Evolutionary conservation across 2,888 invertebrate genomes (phyloP).

Genomic region (Plebejus melissa): DNA sequence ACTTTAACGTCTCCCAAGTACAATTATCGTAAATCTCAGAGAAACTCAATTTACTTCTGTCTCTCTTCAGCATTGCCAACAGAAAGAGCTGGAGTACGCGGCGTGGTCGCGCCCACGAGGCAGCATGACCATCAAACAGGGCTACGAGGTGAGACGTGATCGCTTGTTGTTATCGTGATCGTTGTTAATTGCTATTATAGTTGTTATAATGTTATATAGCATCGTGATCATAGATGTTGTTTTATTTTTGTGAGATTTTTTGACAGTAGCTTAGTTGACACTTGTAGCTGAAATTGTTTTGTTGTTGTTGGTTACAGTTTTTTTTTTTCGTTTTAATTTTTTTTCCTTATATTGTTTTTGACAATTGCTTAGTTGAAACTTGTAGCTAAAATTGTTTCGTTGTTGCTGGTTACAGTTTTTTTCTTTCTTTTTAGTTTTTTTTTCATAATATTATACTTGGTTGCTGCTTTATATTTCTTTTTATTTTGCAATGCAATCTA

Average conservation of each 20-base stretch:
- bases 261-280: too few species aligned
- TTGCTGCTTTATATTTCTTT: too few species aligned
- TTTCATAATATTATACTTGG: too few species aligned
- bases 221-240: slow-evolving; percentile 6
- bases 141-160: slow-evolving; percentile 76
- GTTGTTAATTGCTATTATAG: not conserved
- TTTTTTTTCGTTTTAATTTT: not conserved
- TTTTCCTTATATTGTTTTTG: too few species aligned
- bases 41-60: slow-evolving; percentile 38
- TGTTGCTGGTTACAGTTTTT: not conserved
- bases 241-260: too few species aligned
- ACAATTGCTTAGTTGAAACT: too few species aligned
- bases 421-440: too few species aligned
- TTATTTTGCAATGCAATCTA: too few species aligned
- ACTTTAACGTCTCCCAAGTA: too few species aligned
- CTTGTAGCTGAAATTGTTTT: too few species aligned
- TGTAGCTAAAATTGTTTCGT: not conserved
- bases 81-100: slow-evolving; percentile 79
- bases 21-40: not conserved
- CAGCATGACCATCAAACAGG: slow-evolving; percentile 80
- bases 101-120: slow-evolving; percentile 79
- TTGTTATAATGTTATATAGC: slow-evolving; percentile 12
- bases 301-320: not conserved
- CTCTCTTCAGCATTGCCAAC: slow-evolving; percentile 80
- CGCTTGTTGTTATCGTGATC: slow-evolving; percentile 28